Evolutionary conservation across 2,888 invertebrate species (phyloP).

Genomic region (Drosophila planitibia): DNA sequence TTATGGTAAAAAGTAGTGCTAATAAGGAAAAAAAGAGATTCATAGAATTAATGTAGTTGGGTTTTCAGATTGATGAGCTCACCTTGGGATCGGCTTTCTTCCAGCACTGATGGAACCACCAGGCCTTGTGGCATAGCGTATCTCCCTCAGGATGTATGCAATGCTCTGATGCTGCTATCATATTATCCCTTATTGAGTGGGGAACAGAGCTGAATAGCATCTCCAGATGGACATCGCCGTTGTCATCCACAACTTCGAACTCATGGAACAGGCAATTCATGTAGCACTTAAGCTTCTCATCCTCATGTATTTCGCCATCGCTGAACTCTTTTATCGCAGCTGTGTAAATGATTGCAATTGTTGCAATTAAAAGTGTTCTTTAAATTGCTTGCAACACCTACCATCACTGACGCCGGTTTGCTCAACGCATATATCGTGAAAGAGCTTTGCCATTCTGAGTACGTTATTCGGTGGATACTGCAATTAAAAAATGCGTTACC

Average conservation of each 20-base stretch:
- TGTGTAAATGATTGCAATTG: conserved; percentile 40
- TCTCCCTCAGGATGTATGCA: conserved; percentile 84
- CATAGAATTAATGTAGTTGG: too few relatives aligned
- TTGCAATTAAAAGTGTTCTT: conserved; percentile 37
- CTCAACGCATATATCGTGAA: conserved; percentile 81
- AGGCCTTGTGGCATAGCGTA: conserved; percentile 83
- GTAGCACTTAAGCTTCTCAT: conserved; percentile 84
- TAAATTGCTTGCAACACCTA: conserved; percentile 43
- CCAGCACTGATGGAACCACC: conserved; percentile 85
- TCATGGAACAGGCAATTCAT: conserved; percentile 85
- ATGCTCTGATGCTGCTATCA: conserved; percentile 79
- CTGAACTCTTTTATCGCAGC: conserved; percentile 85
- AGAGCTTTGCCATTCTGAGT: conserved; percentile 80
- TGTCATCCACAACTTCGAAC: conserved; percentile 83
- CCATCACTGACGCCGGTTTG: conserved; percentile 84
- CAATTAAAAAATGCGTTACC: conserved; percentile 63
- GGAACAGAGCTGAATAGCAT: conserved; percentile 78
- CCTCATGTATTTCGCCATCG: conserved; percentile 85
- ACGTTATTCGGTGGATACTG: conserved; percentile 84
- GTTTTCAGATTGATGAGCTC: neutral
- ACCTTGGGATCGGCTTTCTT: conserved; percentile 84
- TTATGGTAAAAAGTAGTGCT: conserved; percentile 82
- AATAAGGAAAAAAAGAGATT: neutral
- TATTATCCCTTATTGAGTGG: conserved; percentile 74
- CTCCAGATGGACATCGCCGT: conserved; percentile 85